These are phyloP conservation scores for Parambassis ranga DNA, from an alignment of 2,797 vertebrate species.

Conservation along the genomic window DNA sequence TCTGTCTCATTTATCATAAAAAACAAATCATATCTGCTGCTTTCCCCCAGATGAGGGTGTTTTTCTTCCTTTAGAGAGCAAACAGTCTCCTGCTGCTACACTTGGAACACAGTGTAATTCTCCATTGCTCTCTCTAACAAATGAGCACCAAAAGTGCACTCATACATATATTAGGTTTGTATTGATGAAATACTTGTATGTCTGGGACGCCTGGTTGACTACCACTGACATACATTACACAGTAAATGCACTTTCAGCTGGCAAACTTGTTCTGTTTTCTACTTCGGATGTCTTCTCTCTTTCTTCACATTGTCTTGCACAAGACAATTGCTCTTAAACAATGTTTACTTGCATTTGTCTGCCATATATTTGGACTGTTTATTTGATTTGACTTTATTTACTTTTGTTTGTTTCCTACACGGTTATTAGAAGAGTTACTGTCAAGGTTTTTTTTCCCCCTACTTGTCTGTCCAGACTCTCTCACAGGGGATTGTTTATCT, in stretches of 20 bases:
- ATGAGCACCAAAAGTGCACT: background rate
- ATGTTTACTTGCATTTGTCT: slow-evolving; percentile 65
- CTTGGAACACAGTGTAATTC: slow-evolving; percentile 10
- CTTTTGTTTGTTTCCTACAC: slow-evolving; percentile 36
- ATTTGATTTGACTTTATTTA: slow-evolving; percentile 33
- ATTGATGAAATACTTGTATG: background rate
- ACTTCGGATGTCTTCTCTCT: slow-evolving; percentile 51
- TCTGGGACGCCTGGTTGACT: slow-evolving; percentile 44
- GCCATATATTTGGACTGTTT: slow-evolving; percentile 33
- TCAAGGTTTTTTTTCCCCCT: background rate
- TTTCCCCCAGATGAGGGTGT: background rate
- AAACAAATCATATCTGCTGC: slow-evolving; percentile 13
- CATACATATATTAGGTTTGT: slow-evolving; percentile 1
- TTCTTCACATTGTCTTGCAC: slow-evolving; percentile 58
- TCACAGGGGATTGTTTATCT: slow-evolving; percentile 50
- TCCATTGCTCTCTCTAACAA: background rate
- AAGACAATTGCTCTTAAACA: slow-evolving; percentile 60
- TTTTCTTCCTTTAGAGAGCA: slow-evolving; percentile 36
- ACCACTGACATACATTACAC: slow-evolving; percentile 66
- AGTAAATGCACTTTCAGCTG: slow-evolving; percentile 79
- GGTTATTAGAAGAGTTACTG: slow-evolving; percentile 40
- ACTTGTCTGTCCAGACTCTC: slow-evolving; percentile 47
- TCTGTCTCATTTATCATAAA: background rate
- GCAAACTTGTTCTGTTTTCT: slow-evolving; percentile 55
- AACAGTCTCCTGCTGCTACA: slow-evolving; percentile 37